A percentile compares a stretch with the other conserved stretches of the same genome.
Conservation (phyloP, 2,113 vertebrate genomes). For the Nasalis larvatus region DNA sequence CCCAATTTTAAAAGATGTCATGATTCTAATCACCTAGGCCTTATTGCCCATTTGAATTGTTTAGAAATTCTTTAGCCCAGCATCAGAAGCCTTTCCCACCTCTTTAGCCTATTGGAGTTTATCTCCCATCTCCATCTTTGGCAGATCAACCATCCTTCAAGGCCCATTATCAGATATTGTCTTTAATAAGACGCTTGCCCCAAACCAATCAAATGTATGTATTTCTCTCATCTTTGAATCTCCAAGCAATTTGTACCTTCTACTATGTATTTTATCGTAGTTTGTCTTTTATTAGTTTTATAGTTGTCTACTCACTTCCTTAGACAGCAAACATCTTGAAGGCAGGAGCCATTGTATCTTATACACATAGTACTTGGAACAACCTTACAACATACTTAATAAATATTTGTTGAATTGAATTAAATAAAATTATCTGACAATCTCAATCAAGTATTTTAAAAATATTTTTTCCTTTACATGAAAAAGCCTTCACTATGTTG, state of each 20-base stretch:
- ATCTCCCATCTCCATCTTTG: background rate
- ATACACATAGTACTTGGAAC: background rate
- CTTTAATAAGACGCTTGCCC: background rate
- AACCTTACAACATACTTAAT: background rate
- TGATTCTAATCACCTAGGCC: background rate
- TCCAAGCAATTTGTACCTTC: background rate
- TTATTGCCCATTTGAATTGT: background rate
- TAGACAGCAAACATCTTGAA: background rate
- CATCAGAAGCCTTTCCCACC: background rate
- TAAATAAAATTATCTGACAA: slow-evolving; percentile 5
- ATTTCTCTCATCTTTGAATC: background rate
- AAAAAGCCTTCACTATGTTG: background rate
- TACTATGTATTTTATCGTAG: background rate
- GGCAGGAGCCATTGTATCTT: background rate
- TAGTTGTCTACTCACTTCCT: background rate
- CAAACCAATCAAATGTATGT: background rate
- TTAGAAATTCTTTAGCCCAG: background rate
- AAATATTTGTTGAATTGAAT: background rate
- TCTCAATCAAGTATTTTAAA: background rate
- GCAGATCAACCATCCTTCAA: background rate
- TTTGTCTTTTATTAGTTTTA: background rate
- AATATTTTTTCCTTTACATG: background rate
- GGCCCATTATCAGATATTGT: background rate
- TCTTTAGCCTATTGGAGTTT: background rate
- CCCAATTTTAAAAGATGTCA: background rate